These are phyloP conservation scores for Dromaius novaehollandiae DNA, from an alignment of 2,113 vertebrate genomes.

Conservation along the genomic window DNA sequence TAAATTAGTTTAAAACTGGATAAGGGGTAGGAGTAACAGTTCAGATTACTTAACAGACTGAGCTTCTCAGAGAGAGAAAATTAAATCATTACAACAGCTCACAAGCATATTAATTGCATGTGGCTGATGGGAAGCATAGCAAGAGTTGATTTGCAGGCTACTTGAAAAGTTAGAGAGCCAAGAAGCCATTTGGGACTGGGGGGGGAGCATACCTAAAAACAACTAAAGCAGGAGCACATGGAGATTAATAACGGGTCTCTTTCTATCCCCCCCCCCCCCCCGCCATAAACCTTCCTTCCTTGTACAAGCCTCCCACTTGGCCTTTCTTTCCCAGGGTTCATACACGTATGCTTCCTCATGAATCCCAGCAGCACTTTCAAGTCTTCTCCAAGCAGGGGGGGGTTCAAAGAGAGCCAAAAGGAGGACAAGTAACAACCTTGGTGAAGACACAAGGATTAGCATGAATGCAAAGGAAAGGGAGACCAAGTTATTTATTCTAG, in stretches of 20 bases:
- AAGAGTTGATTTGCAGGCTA: neutral
- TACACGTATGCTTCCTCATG: neutral
- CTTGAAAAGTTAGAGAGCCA: neutral
- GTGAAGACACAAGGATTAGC: neutral
- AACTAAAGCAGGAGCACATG: neutral
- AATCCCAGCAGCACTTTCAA: neutral
- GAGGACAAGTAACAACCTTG: neutral
- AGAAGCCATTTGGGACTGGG: neutral
- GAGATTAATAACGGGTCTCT: neutral
- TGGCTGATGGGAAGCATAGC: neutral
- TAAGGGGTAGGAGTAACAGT: neutral
- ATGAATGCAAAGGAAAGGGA: neutral
- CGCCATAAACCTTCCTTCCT: too few species aligned
- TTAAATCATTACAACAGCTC: neutral
- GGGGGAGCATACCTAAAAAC: neutral
- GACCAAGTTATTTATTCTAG: neutral
- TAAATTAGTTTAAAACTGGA: neutral
- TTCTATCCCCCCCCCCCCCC: neutral
- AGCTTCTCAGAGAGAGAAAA: neutral
- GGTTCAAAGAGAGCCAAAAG: neutral
- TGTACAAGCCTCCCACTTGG: neutral
- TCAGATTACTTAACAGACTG: neutral
- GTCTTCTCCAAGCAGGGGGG: neutral
- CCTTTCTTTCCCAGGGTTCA: neutral
- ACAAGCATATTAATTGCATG: neutral